Evolutionary conservation across 2,888 invertebrate genomes (phyloP).

Genomic region (Sclerodermus sp.): DNA sequence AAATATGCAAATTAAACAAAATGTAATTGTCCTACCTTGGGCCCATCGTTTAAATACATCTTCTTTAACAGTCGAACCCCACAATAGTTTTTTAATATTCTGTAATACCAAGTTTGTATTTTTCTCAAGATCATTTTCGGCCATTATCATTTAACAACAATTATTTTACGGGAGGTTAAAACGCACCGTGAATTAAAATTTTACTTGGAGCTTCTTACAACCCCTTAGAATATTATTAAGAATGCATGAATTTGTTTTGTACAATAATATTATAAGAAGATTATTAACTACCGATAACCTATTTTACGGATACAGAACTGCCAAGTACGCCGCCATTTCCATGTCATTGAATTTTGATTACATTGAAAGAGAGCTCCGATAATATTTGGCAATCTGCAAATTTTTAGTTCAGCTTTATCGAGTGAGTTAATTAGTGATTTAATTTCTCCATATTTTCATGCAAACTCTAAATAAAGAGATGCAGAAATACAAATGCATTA

Average conservation of each 20-base stretch:
- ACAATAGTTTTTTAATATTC: constrained; percentile 76
- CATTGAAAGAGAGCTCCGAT: too few species aligned
- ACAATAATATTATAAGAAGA: constrained; percentile 3
- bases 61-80: constrained; percentile 82
- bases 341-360: too few species aligned
- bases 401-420: too few species aligned
- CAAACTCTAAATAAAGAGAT: too few species aligned
- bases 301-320: constrained; percentile 31
- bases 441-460: too few species aligned
- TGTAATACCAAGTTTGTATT: constrained; percentile 67
- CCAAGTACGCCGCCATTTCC: constrained; percentile 43
- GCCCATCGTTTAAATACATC: constrained; percentile 92
- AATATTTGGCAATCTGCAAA: too few species aligned
- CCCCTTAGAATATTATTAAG: constrained; percentile 2
- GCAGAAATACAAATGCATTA: too few species aligned
- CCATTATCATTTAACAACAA: constrained; percentile 50
- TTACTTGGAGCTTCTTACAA: constrained; percentile 24
- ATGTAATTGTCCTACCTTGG: constrained; percentile 65
- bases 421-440: too few species aligned
- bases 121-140: constrained; percentile 58
- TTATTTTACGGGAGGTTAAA: constrained; percentile 26
- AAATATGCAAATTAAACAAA: too few species aligned
- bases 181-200: constrained; percentile 22
- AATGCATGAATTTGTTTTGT: constrained; percentile 9
- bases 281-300: constrained; percentile 41